Evolutionary conservation across 2,888 invertebrate species (phyloP), one percentile per base, ranked within the genome.

Genomic region (Nephrotoma guestfalica): DNA sequence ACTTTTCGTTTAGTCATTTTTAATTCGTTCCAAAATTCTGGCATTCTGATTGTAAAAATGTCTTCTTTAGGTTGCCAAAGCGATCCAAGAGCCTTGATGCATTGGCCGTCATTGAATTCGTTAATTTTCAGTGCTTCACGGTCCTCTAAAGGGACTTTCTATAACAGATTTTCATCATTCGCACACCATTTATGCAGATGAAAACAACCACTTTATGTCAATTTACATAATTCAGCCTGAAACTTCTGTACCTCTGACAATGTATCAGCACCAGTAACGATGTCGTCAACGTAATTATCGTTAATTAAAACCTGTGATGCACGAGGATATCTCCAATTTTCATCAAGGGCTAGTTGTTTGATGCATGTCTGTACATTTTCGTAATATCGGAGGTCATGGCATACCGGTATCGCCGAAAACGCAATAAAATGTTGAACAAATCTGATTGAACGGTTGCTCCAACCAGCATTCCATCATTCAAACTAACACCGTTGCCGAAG

Each of bases 231-330:
- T n/a, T 18, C n/a, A 6, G 57, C 86, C 86, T 51, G 30, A 30
- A 30, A 3, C 30, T 30, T 30, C 1, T 30, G 30, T 30, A 85
- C 87, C 71, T 86, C 85, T 5, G 13, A 9, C 40, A 86, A 86
- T 41, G n/a, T 84, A 83, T 88, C 51, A n/a, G 86, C 86, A 2
- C 87, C 87, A 30, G 87, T 87, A 47, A 88, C 86, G 4, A 85
- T 18, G 51, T 88, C 88, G 86, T 88, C 88, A 7, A 88, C 88
- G 42, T 88, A 88, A 86, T 88, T 87, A 85, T 86, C 87, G 18
- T 51, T 71, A 42, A 41, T 7, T n/a, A n/a, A n/a, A n/a, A n/a
- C n/a, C n/a, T n/a, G n/a, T n/a, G n/a, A n/a, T n/a, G n/a, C n/a
- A n/a, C n/a, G n/a, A n/a, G n/a, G n/a, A n/a, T n/a, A n/a, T n/a